Evolutionary conservation across 1,140 invertebrate species (phyloP).

Genomic region (Sweltsa coloradensis): DNA sequence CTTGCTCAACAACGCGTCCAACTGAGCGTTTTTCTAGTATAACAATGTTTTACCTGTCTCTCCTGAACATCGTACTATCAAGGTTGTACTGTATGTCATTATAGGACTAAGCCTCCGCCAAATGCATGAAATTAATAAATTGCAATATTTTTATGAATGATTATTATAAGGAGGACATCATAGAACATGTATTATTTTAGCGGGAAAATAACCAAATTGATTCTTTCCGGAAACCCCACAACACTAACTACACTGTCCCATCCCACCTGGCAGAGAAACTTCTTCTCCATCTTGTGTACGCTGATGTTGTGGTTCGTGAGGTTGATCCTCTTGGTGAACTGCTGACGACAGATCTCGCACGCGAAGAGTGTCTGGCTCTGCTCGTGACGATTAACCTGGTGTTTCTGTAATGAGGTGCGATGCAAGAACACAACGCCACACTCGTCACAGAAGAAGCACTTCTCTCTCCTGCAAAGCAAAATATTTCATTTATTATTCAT

Average conservation of each 20-base stretch:
- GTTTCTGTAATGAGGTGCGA: constrained; percentile 22
- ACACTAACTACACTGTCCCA: too few relatives aligned
- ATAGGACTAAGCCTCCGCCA: too few relatives aligned
- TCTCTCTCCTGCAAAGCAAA: constrained; percentile 18
- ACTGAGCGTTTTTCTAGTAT: background rate
- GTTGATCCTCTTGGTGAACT: constrained; percentile 21
- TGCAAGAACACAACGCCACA: constrained; percentile 20
- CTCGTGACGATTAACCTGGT: constrained; percentile 21
- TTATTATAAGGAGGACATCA: background rate
- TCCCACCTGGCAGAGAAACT: constrained; percentile 22
- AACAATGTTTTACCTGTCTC: too few relatives aligned
- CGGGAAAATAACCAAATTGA: too few relatives aligned
- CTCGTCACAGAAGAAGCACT: constrained; percentile 22
- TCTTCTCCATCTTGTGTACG: constrained; percentile 19
- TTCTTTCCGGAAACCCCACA: too few relatives aligned
- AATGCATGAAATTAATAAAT: too few relatives aligned
- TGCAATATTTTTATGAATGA: too few relatives aligned
- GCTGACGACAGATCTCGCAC: constrained; percentile 21
- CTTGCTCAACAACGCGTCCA: too few relatives aligned
- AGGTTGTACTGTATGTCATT: too few relatives aligned
- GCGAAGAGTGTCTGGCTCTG: constrained; percentile 14
- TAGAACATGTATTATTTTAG: too few relatives aligned
- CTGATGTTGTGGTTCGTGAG: constrained; percentile 22
- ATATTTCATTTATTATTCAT: too few relatives aligned
- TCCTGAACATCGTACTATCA: too few relatives aligned